phyloP scores from a whole-genome alignment of 1,140 invertebrate genomes.

The Drosophila nannoptera region DNA sequence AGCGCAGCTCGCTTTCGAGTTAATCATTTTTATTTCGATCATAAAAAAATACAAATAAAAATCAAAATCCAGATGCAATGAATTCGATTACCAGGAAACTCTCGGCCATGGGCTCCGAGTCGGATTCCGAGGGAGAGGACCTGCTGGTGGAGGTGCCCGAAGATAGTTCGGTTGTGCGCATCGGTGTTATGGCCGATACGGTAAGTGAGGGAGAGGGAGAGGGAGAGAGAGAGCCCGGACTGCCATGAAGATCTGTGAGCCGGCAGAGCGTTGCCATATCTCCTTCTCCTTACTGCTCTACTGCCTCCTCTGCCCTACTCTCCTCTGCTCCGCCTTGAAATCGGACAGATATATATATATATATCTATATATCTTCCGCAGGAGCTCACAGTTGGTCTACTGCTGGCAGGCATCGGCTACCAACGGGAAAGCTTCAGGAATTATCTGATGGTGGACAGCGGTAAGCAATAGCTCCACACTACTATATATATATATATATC shows the following conservation, averaged over 20 bases:
- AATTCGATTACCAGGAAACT: neutral
- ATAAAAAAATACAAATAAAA: neutral
- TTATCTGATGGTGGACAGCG: conserved; percentile 49
- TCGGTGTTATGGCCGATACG: conserved; percentile 48
- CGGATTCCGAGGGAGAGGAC: neutral
- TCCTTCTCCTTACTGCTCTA: too few relatives aligned
- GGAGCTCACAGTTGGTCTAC: conserved; percentile 49
- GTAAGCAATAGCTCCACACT: conserved; percentile 13
- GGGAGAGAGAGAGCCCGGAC: too few relatives aligned
- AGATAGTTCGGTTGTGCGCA: conserved; percentile 32
- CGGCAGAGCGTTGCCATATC: too few relatives aligned
- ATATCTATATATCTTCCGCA: conserved; percentile 1
- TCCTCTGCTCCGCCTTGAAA: too few relatives aligned
- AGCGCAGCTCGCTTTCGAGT: neutral
- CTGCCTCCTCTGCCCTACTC: too few relatives aligned
- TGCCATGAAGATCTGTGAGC: too few relatives aligned
- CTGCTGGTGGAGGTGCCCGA: conserved; percentile 8
- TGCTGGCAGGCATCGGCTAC: conserved; percentile 51
- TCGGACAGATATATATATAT: neutral
- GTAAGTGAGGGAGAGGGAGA: conserved; percentile 24
- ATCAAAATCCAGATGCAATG: conserved; percentile 28
- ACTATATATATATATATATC: neutral
- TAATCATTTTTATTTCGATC: too few relatives aligned
- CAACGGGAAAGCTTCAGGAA: conserved; percentile 35
- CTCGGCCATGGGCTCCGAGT: neutral